A percentile compares a stretch with the other conserved stretches of the same genome.
phyloP scores from a whole-genome alignment of 2,888 invertebrate species.

The Thecocarcelia acutangulata region DNA sequence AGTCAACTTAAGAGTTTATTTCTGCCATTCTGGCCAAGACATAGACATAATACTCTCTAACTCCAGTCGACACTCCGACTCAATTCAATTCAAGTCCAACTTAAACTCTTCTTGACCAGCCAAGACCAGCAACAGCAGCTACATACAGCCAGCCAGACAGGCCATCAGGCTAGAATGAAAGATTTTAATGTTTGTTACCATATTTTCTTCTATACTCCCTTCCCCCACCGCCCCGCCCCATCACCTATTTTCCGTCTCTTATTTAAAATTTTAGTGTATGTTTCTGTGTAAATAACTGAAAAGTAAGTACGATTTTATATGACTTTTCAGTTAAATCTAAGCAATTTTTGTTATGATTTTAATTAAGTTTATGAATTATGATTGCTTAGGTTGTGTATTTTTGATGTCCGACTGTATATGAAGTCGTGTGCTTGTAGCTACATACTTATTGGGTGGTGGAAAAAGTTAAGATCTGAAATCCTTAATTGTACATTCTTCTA shows the following conservation, averaged over 20 bases:
- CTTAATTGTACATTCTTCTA: no score
- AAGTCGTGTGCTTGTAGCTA: conserved; percentile 3
- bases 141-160: conserved; percentile 35
- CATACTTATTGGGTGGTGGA: conserved; percentile 9
- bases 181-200: conserved; percentile 48
- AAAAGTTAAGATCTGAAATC: not conserved
- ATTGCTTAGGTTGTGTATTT: conserved; percentile 56
- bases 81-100: conserved; percentile 30
- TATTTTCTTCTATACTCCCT: conserved; percentile 27
- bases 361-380: conserved; percentile 78
- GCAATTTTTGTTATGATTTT: conserved; percentile 77
- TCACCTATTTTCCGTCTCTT: no score
- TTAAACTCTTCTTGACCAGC: conserved; percentile 24
- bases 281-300: conserved; percentile 6
- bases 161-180: conserved; percentile 57
- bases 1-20: conserved; percentile 67
- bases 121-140: conserved; percentile 10
- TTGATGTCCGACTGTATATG: conserved; percentile 34
- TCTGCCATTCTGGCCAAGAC: conserved; percentile 43
- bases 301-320: conserved; percentile 14
- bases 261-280: not conserved
- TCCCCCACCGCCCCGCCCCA: not conserved
- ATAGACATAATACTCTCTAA: conserved; percentile 60
- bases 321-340: conserved; percentile 67
- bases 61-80: conserved; percentile 61